These are phyloP conservation scores for Ophion ellenae DNA, from an alignment of 2,888 invertebrate species.

Conservation along the genomic window DNA sequence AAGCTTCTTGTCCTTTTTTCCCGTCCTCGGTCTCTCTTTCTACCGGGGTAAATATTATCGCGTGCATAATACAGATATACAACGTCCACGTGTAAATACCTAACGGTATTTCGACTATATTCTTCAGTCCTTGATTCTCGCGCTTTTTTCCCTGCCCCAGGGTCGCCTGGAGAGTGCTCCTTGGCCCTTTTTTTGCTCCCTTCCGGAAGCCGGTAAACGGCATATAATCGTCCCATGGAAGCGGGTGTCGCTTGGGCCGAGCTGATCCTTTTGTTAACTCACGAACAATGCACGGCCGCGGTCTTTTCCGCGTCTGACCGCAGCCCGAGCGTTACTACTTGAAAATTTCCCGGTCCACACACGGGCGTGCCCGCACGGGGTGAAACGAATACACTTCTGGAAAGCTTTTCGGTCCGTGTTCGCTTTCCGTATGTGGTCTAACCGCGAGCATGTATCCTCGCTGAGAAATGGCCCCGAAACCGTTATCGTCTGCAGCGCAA, in stretches of 20 bases:
- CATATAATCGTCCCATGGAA: constrained; percentile 76
- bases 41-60: background rate
- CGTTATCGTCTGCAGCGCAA: constrained; percentile 29
- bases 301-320: constrained; percentile 69
- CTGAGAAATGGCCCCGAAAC: constrained; percentile 41
- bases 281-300: constrained; percentile 75
- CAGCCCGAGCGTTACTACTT: constrained; percentile 71
- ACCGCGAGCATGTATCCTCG: constrained; percentile 46
- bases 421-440: constrained; percentile 49
- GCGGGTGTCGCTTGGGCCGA: constrained; percentile 62
- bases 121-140: constrained; percentile 42
- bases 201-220: constrained; percentile 73
- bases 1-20: constrained; percentile 33
- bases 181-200: constrained; percentile 46
- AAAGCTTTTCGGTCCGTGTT: constrained; percentile 48
- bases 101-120: constrained; percentile 55
- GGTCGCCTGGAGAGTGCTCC: constrained; percentile 57
- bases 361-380: constrained; percentile 9
- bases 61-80: background rate
- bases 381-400: constrained; percentile 23
- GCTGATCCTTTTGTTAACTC: constrained; percentile 76
- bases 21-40: background rate
- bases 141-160: constrained; percentile 44
- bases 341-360: constrained; percentile 57
- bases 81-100: background rate